Base-by-base conservation (phyloP, 2,888 invertebrate genomes). In the Pollenia amentaria region DNA sequence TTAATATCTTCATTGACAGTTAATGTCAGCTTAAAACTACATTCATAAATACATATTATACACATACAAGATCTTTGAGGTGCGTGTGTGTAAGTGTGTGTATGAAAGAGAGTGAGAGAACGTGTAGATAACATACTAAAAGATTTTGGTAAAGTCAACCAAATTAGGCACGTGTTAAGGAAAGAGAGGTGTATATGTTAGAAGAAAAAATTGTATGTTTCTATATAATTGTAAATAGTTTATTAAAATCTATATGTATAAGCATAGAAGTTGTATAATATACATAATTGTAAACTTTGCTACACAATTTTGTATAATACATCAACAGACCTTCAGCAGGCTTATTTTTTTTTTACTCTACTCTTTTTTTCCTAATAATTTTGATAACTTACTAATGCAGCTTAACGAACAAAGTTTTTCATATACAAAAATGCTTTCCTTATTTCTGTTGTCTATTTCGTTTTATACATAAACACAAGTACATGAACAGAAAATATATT, bases 361-460 rank as follows among this genome's bases (percentile, higher is more conserved):
- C 65, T 62, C 12, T 62, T 38, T 53, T 21, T 38, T 64, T 53
- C 11, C 57, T 60, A 57, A 60, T 70, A 12, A 73, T 67, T 78
- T 51, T 72, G 42, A 72, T 72, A 72, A 84, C 64, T 57, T 64
- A 67, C 72, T 29, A 51, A 78, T 78, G 57, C 83, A 51, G 65
- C 65, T 65, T 60, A 72, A 55, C 21, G 62, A 77, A 77, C 57
- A 65, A 83, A 77, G 9, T 65, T 83, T 72, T 69, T 42, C 18
- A 65, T 77, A 38, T 48, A 81, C 9, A 46, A 40, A 75, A 42
- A 18, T 62, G 16, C 62, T 48, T 51, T 16, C 1, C 57, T 60
- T 10, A 16, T 55, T 14, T 51, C n/a, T 42, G 10, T 29, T 57
- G 9, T 51, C 14, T 48, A 53, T 48, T 55, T 57, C 21, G 3